Evolutionary conservation across 2,797 vertebrate genomes (phyloP).

Genomic region (Propithecus perrieri): DNA sequence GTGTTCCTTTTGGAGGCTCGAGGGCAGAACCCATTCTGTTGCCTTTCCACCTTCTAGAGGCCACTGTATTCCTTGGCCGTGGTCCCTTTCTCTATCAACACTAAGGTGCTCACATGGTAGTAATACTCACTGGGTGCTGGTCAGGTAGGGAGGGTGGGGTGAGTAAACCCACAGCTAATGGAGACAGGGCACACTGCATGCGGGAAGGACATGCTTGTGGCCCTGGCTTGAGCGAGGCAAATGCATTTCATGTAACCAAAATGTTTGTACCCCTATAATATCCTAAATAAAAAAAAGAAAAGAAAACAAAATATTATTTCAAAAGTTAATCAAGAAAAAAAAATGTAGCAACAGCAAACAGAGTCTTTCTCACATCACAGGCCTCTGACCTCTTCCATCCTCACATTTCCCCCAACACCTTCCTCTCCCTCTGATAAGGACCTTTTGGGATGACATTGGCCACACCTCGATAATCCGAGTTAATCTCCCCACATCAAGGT

Average conservation of each 20-base stretch:
- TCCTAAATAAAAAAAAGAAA: no score
- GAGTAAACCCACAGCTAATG: no score
- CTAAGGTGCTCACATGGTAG: no score
- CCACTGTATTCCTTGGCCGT: neutral
- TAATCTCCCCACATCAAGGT: neutral
- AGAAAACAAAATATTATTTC: no score
- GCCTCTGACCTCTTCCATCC: neutral
- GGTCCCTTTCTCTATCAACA: neutral
- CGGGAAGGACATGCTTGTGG: no score
- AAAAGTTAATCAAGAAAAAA: no score
- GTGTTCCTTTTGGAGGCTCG: neutral
- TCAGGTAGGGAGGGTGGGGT: no score
- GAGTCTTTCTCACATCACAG: neutral
- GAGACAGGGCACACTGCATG: no score
- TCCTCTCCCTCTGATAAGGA: neutral
- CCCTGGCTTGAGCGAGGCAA: no score
- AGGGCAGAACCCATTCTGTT: accelerated
- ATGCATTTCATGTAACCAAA: no score
- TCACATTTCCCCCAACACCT: neutral
- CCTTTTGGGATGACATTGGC: neutral
- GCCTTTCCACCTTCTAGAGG: neutral
- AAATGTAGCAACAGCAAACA: neutral
- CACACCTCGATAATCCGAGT: accelerated
- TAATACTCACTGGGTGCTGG: no score
- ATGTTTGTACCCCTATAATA: no score